phyloP scores from a whole-genome alignment of 2,113 vertebrate species.

The Tautogolabrus adspersus region DNA sequence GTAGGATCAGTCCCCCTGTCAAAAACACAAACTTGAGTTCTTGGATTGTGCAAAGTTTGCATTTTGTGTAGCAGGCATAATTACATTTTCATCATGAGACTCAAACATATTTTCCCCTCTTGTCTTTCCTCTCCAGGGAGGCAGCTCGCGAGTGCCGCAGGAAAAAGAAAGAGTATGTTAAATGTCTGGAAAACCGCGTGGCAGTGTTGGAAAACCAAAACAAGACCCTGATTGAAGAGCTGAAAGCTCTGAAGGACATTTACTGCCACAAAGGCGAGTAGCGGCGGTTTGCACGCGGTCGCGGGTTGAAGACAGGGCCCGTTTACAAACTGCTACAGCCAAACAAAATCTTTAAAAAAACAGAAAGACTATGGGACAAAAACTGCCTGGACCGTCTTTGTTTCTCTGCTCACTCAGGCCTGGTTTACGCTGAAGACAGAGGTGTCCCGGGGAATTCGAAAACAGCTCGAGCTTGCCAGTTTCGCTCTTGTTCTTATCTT shows the following conservation, averaged over 20 bases:
- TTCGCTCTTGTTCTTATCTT: conserved; percentile 55
- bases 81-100: background rate
- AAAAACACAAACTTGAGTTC: background rate
- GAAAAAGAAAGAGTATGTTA: conserved; percentile 99
- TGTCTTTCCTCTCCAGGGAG: conserved; percentile 88
- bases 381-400: conserved; percentile 57
- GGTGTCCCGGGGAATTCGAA: conserved; percentile 21
- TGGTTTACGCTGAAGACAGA: conserved; percentile 44
- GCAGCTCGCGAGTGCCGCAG: conserved; percentile 96
- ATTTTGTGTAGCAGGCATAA: background rate
- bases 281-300: conserved; percentile 77
- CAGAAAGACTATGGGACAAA: conserved; percentile 63
- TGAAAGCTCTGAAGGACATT: conserved; percentile 98
- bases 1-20: too few relatives aligned
- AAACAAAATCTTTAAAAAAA: conserved; percentile 2
- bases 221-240: conserved; percentile 99
- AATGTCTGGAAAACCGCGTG: conserved; percentile 98
- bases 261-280: conserved; percentile 98
- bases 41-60: conserved; percentile 17
- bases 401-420: conserved; percentile 67
- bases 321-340: conserved; percentile 39
- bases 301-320: conserved; percentile 77
- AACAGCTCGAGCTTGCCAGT: conserved; percentile 50
- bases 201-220: conserved; percentile 98
- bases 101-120: background rate